These are phyloP conservation scores for Perodicticus potto DNA, from an alignment of 2,797 vertebrate species.

Conservation along the genomic window DNA sequence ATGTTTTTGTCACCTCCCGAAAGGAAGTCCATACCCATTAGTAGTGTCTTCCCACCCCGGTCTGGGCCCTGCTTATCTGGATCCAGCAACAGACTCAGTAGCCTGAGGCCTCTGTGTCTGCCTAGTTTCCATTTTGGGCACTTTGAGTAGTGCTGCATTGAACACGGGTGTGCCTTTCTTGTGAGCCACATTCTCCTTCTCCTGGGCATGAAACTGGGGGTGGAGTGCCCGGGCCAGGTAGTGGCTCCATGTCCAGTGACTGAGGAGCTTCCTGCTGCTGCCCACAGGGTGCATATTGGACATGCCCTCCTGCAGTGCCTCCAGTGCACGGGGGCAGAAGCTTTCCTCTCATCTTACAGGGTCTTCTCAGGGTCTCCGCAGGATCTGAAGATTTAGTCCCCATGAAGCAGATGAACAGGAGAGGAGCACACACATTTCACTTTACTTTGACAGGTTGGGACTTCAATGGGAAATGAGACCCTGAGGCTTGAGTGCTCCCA, in stretches of 20 bases:
- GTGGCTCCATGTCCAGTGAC: fast-evolving
- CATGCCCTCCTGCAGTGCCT: fast-evolving
- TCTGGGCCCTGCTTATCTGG: neutral
- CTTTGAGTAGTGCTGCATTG: fast-evolving
- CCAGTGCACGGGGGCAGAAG: neutral
- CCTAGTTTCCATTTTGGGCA: neutral
- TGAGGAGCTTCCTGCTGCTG: neutral
- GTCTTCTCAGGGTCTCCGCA: neutral
- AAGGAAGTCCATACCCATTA: fast-evolving
- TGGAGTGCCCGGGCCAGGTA: neutral
- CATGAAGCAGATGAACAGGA: neutral
- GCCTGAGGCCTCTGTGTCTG: neutral
- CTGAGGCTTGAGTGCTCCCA: neutral
- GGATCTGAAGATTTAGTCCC: neutral
- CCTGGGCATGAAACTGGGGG: neutral
- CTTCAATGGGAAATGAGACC: neutral
- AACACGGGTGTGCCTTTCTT: fast-evolving
- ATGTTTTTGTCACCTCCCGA: fast-evolving
- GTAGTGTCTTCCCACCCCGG: no score
- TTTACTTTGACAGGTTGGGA: no score
- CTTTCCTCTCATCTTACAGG: neutral
- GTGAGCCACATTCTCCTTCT: neutral
- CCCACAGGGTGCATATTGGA: fast-evolving
- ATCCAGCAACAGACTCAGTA: no score
- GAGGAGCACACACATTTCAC: no score